Conservation (phyloP, 2,797 vertebrate genomes). For the Gila robusta region DNA sequence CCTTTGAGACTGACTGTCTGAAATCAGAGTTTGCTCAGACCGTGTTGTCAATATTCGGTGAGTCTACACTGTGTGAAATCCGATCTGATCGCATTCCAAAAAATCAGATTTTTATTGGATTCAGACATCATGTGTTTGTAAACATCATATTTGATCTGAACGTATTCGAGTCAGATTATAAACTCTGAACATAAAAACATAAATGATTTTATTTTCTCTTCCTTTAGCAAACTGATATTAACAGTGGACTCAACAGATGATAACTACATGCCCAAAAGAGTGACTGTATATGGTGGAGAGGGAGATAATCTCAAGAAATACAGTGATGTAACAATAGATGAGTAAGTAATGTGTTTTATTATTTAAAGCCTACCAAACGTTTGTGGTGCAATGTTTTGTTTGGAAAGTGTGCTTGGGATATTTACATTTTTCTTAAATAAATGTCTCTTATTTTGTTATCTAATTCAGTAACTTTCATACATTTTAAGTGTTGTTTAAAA, state of each 20-base stretch:
- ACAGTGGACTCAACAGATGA: conserved; percentile 95
- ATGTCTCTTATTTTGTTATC: background rate
- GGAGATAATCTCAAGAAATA: conserved; percentile 93
- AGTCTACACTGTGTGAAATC: too few relatives aligned
- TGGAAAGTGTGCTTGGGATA: background rate
- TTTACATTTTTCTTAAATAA: background rate
- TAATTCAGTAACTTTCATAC: background rate
- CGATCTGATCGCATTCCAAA: background rate
- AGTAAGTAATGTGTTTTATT: conserved; percentile 80
- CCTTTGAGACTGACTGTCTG: background rate
- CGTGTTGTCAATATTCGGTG: background rate
- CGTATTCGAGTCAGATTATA: background rate
- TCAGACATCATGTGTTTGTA: background rate
- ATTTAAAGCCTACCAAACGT: background rate
- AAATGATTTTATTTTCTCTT: background rate
- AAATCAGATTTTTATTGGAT: background rate
- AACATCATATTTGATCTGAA: background rate
- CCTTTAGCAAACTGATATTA: conserved; percentile 89
- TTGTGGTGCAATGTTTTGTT: background rate
- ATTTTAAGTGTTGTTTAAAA: background rate
- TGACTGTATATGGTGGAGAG: conserved; percentile 91
- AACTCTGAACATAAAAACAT: background rate
- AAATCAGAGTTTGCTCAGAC: background rate
- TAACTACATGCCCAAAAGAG: conserved; percentile 96
- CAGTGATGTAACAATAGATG: conserved; percentile 91